Base-by-base conservation (phyloP, 2,888 invertebrate genomes). In the Trachelus tabidus region DNA sequence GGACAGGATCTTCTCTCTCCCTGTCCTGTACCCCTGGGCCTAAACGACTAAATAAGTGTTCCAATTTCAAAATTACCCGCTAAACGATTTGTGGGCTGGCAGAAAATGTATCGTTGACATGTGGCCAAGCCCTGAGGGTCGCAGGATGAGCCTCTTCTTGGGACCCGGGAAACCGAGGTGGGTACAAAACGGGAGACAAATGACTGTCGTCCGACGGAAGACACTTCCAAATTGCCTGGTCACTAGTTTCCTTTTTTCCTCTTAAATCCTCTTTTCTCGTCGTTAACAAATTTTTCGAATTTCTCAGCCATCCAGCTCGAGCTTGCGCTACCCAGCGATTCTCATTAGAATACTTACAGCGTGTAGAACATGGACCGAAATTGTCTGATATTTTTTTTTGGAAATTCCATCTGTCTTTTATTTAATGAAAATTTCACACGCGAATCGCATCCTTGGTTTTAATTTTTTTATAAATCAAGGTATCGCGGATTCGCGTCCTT, bases 31-130 rank as follows among this genome's bases (percentile, higher is more conserved):
- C 88, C 89, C 87, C 85, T 85, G 85, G 87, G 89, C 85, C 89
- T 89, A 90, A 90, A 90, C 89, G 90, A 90, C 90, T 91, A 90
- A 91, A 90, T 90, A 90, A 91, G 91, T 90, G 90, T 90, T 91
- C 90, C 90, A 90, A 90, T 90, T 91, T 90, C 90, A 89, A 89
- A 90, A 90, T 90, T 89, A 87, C 89, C 88, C 90, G 89, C 90
- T 90, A 90, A 91, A 89, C 90, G 90, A 90, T 91, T 91, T 90
- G 91, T 90, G 87, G 88, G 88, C 88, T 86, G 87, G 87, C 88
- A 87, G 90, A 90, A 90, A 90, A 91, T 91, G 90, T 90, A 90
- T 90, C 89, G 91, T 89, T 89, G 90, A 91, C 91, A 91, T 90
- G 90, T 87, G 88, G 86, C 84, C 83, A 84, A 83, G 81, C 81